Conservation (phyloP, 2,888 invertebrate species). For the Gryllus longicercus region DNA sequence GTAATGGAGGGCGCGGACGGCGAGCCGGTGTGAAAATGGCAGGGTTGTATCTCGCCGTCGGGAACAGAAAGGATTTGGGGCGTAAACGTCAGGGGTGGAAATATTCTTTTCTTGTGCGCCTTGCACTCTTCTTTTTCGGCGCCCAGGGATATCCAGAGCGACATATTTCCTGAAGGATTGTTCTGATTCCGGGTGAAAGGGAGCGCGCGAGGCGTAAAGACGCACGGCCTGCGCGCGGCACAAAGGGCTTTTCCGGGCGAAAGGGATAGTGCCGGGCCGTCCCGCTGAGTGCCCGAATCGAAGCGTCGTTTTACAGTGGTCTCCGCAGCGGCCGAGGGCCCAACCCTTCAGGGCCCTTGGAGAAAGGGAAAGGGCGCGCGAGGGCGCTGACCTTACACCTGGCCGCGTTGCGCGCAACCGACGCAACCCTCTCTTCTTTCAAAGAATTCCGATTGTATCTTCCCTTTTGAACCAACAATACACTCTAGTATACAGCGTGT, state of each 20-base stretch:
- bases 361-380: not conserved
- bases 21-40: not conserved
- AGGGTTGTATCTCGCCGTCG: conserved; percentile 9
- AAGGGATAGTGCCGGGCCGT: not conserved
- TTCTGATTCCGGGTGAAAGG: conserved; percentile 17
- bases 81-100: not conserved
- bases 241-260: not conserved
- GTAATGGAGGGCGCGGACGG: not conserved
- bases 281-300: not conserved
- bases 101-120: not conserved
- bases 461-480: not conserved
- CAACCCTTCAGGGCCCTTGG: not conserved
- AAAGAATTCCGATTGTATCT: not conserved
- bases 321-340: not conserved
- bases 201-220: not conserved
- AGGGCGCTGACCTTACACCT: not conserved
- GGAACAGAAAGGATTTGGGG: conserved; percentile 17
- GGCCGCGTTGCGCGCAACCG: not conserved
- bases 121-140: not conserved
- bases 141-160: not conserved
- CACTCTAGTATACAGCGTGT: no score
- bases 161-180: conserved; percentile 17
- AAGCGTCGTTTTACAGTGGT: conserved; percentile 1
- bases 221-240: not conserved
- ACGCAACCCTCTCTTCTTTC: not conserved